Conservation (phyloP, 2,113 vertebrate genomes). For the Syngnathus scovelli region DNA sequence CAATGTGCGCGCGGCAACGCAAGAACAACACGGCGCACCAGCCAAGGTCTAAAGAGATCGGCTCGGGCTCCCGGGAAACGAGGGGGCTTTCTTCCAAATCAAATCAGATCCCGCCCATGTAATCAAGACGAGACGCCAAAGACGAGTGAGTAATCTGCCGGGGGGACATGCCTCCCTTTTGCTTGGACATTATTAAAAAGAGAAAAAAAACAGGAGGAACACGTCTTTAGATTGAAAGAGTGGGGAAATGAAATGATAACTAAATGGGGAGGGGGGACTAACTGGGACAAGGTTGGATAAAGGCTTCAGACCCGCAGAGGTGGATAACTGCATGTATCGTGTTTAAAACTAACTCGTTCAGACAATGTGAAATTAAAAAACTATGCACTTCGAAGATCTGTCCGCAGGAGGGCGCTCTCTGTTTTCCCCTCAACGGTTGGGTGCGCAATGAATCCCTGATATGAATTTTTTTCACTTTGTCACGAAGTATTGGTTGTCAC, state of each 20-base stretch:
- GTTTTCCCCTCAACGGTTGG: background rate
- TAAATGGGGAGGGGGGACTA: constrained; percentile 44
- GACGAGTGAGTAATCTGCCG: constrained; percentile 63
- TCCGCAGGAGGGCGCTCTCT: constrained; percentile 57
- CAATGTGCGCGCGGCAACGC: constrained; percentile 55
- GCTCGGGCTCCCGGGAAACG: background rate
- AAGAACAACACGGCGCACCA: constrained; percentile 56
- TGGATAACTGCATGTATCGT: constrained; percentile 56
- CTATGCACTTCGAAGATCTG: constrained; percentile 30
- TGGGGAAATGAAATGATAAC: constrained; percentile 73
- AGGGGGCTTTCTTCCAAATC: constrained; percentile 63
- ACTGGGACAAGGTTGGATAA: constrained; percentile 72
- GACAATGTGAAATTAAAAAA: background rate
- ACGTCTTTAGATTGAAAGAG: constrained; percentile 73
- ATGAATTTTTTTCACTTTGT: background rate
- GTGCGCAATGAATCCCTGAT: too few species aligned
- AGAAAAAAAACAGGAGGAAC: constrained; percentile 47
- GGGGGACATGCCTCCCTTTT: constrained; percentile 54
- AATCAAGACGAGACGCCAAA: constrained; percentile 69
- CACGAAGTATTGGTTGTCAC: background rate
- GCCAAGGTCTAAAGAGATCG: constrained; percentile 55
- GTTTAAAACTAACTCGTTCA: too few species aligned
- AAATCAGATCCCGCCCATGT: constrained; percentile 69
- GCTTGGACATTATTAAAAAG: constrained; percentile 67
- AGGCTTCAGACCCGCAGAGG: constrained; percentile 52